A percentile compares a stretch with the other conserved stretches of the same genome.
Evolutionary conservation across 1,140 invertebrate genomes (phyloP).

Genomic region (Trypoxylus dichotomus): DNA sequence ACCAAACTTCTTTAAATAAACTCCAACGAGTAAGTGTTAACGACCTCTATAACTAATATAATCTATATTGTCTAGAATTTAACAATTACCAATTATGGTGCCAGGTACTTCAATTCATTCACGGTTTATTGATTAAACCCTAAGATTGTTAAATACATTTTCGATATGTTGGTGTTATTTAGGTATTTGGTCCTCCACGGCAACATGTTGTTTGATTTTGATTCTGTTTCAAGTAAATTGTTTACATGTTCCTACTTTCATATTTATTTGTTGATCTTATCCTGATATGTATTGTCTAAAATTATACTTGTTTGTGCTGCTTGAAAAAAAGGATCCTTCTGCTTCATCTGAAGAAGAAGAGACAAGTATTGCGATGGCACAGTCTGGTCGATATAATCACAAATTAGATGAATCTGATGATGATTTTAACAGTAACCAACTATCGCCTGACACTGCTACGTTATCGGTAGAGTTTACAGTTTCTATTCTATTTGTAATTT

Average conservation of each 20-base stretch:
- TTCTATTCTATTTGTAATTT: neutral
- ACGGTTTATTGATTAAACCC: neutral
- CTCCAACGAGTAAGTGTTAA: conserved; percentile 27
- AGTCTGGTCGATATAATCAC: conserved; percentile 42
- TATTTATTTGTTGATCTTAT: too few species aligned
- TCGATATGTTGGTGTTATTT: too few species aligned
- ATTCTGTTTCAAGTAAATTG: too few species aligned
- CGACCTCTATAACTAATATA: neutral
- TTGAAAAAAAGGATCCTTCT: conserved; percentile 48
- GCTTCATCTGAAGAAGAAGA: conserved; percentile 52
- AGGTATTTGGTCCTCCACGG: too few species aligned
- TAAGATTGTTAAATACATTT: too few species aligned
- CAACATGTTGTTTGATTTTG: too few species aligned
- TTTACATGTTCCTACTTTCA: too few species aligned
- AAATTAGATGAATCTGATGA: conserved; percentile 50
- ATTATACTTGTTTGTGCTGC: conserved; percentile 41
- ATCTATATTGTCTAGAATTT: neutral
- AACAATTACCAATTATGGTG: neutral
- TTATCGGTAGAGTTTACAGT: conserved; percentile 44
- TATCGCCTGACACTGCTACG: conserved; percentile 48
- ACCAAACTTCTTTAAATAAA: conserved; percentile 35
- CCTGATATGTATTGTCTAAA: neutral
- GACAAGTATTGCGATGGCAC: conserved; percentile 45
- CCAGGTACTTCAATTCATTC: conserved; percentile 8
- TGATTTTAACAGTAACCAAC: conserved; percentile 52